Evolutionary conservation across 2,888 invertebrate species (phyloP).

Genomic region (Drosophila quinaria): DNA sequence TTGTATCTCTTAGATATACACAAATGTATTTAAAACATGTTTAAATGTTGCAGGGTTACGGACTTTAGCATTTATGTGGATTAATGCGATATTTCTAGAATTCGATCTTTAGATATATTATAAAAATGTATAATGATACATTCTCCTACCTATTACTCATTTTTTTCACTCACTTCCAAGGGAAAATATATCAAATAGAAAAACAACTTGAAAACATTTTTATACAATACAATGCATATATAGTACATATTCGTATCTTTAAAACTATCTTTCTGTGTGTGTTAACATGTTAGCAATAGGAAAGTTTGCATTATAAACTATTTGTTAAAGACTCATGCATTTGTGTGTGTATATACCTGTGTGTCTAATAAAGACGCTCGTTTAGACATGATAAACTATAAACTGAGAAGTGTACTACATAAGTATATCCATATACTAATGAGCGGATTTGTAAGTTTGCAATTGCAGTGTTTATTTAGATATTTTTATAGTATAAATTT

Average conservation of each 20-base stretch:
- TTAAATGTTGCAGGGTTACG: no score
- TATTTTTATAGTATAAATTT: constrained; percentile 2
- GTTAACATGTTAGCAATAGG: constrained; percentile 13
- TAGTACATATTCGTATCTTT: background rate
- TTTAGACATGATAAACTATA: constrained; percentile 79
- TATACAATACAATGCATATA: constrained; percentile 1
- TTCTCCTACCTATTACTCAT: background rate
- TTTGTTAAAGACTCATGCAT: constrained; percentile 15
- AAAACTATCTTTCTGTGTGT: background rate
- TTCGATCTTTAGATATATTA: background rate
- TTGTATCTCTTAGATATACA: no score
- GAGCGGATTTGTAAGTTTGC: constrained; percentile 16
- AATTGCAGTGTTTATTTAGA: constrained; percentile 17
- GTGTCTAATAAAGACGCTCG: constrained; percentile 54
- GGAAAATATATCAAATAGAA: constrained; percentile 13
- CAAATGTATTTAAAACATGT: no score
- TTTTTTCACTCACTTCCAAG: background rate
- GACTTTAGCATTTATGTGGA: background rate
- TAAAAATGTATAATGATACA: background rate
- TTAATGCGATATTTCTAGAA: background rate
- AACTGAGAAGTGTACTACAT: constrained; percentile 24
- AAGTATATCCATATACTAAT: constrained; percentile 4
- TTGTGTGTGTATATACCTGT: background rate
- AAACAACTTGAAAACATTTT: constrained; percentile 34
- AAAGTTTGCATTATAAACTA: constrained; percentile 34